phyloP scores from a whole-genome alignment of 2,797 vertebrate genomes.

The Diceros bicornis region DNA sequence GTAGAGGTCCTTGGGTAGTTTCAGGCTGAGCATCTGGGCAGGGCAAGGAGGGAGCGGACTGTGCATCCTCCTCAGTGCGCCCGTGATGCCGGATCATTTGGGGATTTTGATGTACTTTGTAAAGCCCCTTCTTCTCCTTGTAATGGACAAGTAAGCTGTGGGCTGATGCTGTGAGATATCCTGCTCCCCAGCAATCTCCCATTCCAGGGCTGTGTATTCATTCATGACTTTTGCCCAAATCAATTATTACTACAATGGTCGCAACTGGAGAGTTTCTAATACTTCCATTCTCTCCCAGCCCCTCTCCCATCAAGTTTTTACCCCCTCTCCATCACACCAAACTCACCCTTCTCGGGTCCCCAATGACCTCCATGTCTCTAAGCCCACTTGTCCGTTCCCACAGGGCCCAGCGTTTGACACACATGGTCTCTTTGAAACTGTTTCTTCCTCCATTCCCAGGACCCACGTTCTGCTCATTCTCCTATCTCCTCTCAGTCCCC shows the following conservation, averaged over 20 bases:
- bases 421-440: background rate
- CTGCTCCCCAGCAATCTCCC: background rate
- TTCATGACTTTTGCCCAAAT: background rate
- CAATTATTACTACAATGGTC: fast-evolving
- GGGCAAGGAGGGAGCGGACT: background rate
- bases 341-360: background rate
- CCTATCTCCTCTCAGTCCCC: background rate
- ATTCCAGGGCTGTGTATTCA: background rate
- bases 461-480: too few relatives aligned
- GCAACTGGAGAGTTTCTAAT: background rate
- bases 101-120: background rate
- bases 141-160: background rate
- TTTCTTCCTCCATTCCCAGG: background rate
- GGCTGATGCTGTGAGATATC: too few relatives aligned
- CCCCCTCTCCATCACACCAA: background rate
- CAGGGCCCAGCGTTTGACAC: background rate
- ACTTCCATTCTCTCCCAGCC: background rate
- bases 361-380: fast-evolving
- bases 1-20: background rate
- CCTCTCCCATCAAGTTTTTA: background rate
- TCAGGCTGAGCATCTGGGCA: background rate
- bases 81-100: fast-evolving
- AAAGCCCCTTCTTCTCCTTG: background rate
- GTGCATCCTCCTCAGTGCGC: fast-evolving
- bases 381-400: background rate